Percentiles rank a stretch among this genome's conserved stretches.
phyloP scores from a whole-genome alignment of 1,140 invertebrate genomes.

The Oreohelix idahoensis region DNA sequence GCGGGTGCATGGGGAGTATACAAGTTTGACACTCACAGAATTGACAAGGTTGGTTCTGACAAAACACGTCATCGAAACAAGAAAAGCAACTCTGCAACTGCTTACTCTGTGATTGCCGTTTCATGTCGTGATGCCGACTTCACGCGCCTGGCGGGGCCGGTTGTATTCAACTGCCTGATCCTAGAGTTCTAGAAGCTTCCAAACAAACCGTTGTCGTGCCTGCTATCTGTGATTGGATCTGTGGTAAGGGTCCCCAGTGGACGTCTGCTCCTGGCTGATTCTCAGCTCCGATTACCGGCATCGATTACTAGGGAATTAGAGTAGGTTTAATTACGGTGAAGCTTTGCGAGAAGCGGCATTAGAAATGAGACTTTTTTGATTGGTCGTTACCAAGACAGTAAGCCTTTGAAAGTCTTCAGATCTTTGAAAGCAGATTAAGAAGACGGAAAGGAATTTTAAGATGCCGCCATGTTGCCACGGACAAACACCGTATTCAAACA shows the following conservation, averaged over 20 bases:
- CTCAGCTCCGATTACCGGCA: slow-evolving; percentile 30
- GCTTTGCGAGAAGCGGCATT: slow-evolving; percentile 16
- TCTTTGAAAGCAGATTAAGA: too few species aligned
- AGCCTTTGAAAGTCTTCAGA: not conserved
- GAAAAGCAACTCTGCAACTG: not conserved
- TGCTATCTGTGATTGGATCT: slow-evolving; percentile 36
- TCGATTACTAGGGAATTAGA: slow-evolving; percentile 38
- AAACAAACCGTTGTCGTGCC: not conserved
- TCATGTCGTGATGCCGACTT: slow-evolving; percentile 19
- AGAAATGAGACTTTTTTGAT: slow-evolving; percentile 12
- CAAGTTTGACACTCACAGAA: not conserved
- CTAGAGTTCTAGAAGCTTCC: not conserved
- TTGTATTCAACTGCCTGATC: not conserved
- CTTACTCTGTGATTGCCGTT: slow-evolving; percentile 30
- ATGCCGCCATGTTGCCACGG: slow-evolving; percentile 8
- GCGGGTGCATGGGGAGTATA: not conserved
- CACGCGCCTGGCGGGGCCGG: not conserved
- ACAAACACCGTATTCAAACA: slow-evolving; percentile 25
- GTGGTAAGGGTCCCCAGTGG: not conserved
- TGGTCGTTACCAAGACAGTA: not conserved
- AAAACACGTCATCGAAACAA: not conserved
- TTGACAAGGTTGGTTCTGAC: not conserved
- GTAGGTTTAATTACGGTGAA: slow-evolving; percentile 36
- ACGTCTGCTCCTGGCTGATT: slow-evolving; percentile 31
- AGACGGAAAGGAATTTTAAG: too few species aligned